A percentile compares a stretch with the other conserved stretches of the same genome.
phyloP scores from a whole-genome alignment of 2,797 vertebrate species.

The Girardinus metallicus region DNA sequence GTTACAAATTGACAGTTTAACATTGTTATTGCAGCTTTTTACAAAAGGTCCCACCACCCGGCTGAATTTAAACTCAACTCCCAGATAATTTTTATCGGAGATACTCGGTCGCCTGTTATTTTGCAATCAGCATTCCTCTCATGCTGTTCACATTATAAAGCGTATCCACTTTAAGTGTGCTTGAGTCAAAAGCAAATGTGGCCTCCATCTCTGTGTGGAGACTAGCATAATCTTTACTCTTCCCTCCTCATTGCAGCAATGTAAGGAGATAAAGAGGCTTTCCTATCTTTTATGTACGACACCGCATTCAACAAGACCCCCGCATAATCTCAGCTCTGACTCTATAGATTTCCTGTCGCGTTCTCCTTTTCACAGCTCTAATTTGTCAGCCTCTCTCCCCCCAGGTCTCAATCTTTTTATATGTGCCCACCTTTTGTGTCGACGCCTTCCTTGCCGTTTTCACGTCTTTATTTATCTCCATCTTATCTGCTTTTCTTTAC shows the following conservation, averaged over 20 bases:
- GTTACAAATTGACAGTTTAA: constrained; percentile 22
- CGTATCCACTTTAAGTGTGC: constrained; percentile 41
- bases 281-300: constrained; percentile 59
- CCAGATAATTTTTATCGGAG: constrained; percentile 1
- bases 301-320: constrained; percentile 54
- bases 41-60: constrained; percentile 7
- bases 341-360: constrained; percentile 66
- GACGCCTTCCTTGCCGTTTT: constrained; percentile 40
- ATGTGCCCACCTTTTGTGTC: constrained; percentile 23
- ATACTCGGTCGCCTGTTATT: constrained; percentile 20
- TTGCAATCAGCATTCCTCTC: constrained; percentile 23
- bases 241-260: constrained; percentile 45
- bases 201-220: constrained; percentile 30
- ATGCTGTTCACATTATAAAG: constrained; percentile 31
- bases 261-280: constrained; percentile 60
- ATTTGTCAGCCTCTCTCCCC: constrained; percentile 58
- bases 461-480: constrained; percentile 30
- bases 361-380: constrained; percentile 55
- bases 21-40: constrained; percentile 16
- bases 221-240: constrained; percentile 51
- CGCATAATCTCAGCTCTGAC: constrained; percentile 49
- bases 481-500: constrained; percentile 10
- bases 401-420: constrained; percentile 44
- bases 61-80: constrained; percentile 17
- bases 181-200: constrained; percentile 43